A percentile compares a stretch with the other conserved stretches of the same genome.
These are phyloP conservation scores for Mormyrus proboscirostris DNA, from an alignment of 2,797 vertebrate species.

Conservation along the genomic window DNA sequence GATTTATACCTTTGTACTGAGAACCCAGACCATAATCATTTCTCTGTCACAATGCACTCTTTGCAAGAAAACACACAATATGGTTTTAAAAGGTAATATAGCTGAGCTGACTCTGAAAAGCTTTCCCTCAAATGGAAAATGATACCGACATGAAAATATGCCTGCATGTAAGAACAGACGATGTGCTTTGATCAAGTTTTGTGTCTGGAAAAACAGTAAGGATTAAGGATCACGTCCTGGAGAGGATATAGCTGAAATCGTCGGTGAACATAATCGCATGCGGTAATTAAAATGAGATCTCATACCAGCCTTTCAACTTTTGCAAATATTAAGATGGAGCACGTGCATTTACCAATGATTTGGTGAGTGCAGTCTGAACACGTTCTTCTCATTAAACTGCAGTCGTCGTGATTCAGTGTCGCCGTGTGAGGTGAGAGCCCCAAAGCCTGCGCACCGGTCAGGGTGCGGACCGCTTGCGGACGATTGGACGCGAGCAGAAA, in stretches of 20 bases:
- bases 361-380: not conserved
- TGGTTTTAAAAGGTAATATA: not conserved
- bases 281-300: not conserved
- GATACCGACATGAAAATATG: not conserved
- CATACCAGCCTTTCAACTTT: not conserved
- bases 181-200: not conserved
- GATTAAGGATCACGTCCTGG: not conserved
- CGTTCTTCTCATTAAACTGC: conserved; percentile 4
- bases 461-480: not conserved
- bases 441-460: not conserved
- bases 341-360: not conserved
- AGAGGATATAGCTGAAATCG: not conserved
- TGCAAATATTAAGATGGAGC: not conserved
- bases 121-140: not conserved
- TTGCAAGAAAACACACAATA: not conserved
- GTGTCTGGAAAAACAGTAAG: not conserved
- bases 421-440: not conserved
- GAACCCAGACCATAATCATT: not conserved
- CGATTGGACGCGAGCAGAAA: not conserved
- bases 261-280: not conserved
- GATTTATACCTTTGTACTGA: not conserved
- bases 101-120: not conserved
- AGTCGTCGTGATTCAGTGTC: not conserved
- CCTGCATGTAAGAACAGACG: not conserved
- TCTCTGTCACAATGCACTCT: not conserved